Percentiles rank a stretch among this genome's conserved stretches.
Conservation (phyloP, 2,113 vertebrate genomes). For the Tamias sibiricus region DNA sequence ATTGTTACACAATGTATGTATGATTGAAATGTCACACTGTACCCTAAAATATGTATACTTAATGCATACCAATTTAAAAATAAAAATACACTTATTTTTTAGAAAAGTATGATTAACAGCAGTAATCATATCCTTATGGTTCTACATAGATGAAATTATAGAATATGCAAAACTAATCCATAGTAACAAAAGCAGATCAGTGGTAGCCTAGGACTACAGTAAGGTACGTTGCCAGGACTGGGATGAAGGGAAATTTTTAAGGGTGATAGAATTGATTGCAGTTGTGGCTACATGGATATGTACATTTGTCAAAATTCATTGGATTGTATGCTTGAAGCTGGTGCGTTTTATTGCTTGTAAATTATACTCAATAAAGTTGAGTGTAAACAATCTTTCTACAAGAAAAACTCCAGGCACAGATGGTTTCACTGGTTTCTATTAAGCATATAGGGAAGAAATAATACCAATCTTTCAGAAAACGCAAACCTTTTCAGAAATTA, state of each 20-base stretch:
- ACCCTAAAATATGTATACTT: not conserved
- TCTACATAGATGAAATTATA: slow-evolving; percentile 36
- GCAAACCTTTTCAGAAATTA: slow-evolving; percentile 39
- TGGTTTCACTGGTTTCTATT: slow-evolving; percentile 11
- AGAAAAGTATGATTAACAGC: not conserved
- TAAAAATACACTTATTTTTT: not conserved
- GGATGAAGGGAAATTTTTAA: not conserved
- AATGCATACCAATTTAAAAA: not conserved
- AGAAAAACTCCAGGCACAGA: slow-evolving; percentile 9
- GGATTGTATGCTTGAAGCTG: slow-evolving; percentile 13
- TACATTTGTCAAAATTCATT: slow-evolving; percentile 37
- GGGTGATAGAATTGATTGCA: not conserved
- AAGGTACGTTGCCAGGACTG: not conserved
- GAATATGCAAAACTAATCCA: not conserved
- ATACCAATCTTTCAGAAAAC: not conserved
- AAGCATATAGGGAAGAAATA: slow-evolving; percentile 52
- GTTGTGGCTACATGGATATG: not conserved
- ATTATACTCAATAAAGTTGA: slow-evolving; percentile 44
- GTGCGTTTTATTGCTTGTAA: slow-evolving; percentile 46
- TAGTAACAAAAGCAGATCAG: not conserved
- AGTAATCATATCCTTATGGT: not conserved
- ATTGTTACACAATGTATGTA: not conserved
- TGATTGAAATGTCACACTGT: not conserved
- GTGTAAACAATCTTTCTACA: slow-evolving; percentile 15
- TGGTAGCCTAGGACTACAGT: not conserved